Percentiles rank a stretch among this genome's conserved stretches.
Evolutionary conservation across 30 jellyfish, hydroid and myxozoan species (phyloP).

Genomic region (Haliclystus octoradiatus): DNA sequence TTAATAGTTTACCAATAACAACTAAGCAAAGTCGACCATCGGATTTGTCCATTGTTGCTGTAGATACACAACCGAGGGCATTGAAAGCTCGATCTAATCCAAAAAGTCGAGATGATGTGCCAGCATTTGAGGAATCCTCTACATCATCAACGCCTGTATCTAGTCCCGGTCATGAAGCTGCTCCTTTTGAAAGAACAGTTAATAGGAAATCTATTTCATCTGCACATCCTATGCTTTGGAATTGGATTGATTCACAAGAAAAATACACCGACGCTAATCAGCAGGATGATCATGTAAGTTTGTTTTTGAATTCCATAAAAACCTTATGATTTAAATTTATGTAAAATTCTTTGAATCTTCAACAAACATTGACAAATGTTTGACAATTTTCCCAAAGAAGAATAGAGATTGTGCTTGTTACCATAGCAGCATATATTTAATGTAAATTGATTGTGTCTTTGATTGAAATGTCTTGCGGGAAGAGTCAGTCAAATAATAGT

Average conservation of each 20-base stretch:
- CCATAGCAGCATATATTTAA: too few relatives aligned
- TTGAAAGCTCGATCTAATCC: not conserved
- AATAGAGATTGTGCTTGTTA: too few relatives aligned
- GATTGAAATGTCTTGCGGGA: too few relatives aligned
- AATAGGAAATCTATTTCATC: constrained; percentile 76
- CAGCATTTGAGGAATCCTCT: constrained; percentile 24
- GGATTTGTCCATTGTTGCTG: not conserved
- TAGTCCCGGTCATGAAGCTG: constrained; percentile 68
- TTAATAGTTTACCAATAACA: not conserved
- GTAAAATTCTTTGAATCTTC: too few relatives aligned
- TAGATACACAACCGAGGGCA: not conserved
- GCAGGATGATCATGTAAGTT: not conserved
- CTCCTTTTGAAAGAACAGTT: constrained; percentile 50
- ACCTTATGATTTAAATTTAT: too few relatives aligned
- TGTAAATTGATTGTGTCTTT: too few relatives aligned
- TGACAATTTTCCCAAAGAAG: too few relatives aligned
- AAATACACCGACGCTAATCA: not conserved
- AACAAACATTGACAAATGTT: too few relatives aligned
- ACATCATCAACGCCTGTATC: constrained; percentile 79
- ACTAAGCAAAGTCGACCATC: not conserved
- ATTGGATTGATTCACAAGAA: constrained; percentile 97
- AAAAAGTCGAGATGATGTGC: not conserved
- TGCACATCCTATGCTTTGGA: constrained; percentile 83
- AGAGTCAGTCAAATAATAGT: too few relatives aligned
- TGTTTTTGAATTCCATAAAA: too few relatives aligned